phyloP scores from a whole-genome alignment of 2,113 vertebrate species.

The Leptosomus discolor region DNA sequence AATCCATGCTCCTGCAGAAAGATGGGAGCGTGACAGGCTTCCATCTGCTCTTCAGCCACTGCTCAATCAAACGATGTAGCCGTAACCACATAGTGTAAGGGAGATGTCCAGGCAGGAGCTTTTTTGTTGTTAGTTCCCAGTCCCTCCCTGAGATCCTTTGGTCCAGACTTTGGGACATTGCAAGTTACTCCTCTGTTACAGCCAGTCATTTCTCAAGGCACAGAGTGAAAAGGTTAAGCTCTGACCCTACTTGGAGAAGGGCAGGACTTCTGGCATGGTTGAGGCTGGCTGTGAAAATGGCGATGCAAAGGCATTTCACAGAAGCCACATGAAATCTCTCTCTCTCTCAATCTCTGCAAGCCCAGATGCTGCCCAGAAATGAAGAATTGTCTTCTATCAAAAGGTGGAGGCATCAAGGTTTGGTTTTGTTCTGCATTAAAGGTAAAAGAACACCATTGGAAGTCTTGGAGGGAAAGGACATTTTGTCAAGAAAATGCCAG shows the following conservation, averaged over 20 bases:
- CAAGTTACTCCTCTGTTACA: neutral
- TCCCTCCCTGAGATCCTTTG: neutral
- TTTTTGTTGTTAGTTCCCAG: neutral
- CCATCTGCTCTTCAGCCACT: neutral
- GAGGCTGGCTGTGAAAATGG: neutral
- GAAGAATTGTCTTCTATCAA: neutral
- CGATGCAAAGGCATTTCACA: neutral
- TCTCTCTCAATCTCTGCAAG: neutral
- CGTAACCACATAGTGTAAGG: neutral
- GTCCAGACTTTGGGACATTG: neutral
- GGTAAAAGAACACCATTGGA: neutral
- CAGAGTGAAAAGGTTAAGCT: neutral
- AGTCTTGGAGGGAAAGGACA: neutral
- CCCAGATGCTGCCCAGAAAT: neutral
- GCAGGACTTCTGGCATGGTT: neutral
- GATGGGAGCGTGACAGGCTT: neutral
- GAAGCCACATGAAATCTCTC: neutral
- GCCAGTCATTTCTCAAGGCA: neutral
- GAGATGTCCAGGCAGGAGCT: fast-evolving
- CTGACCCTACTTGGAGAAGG: neutral
- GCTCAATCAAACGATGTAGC: neutral
- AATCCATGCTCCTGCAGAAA: neutral
- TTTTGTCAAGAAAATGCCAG: neutral
- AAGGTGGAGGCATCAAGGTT: neutral
- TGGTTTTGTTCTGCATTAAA: neutral